A percentile compares a stretch with the other conserved stretches of the same genome.
phyloP scores from a whole-genome alignment of 2,113 vertebrate species.

The Mixornis gularis region DNA sequence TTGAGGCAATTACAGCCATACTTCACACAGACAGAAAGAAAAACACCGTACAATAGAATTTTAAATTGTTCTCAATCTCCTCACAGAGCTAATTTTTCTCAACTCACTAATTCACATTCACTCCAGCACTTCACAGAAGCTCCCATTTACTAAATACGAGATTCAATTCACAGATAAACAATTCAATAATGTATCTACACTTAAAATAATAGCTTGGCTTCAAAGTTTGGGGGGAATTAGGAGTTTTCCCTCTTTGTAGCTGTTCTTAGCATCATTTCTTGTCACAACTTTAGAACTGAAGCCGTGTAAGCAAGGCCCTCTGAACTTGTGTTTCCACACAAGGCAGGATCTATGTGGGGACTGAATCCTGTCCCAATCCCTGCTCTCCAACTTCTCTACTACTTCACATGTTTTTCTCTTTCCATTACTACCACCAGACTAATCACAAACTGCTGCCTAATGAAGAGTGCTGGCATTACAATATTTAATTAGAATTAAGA shows the following conservation, averaged over 20 bases:
- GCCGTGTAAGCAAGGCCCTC: not conserved
- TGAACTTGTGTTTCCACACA: not conserved
- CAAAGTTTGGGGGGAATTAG: not conserved
- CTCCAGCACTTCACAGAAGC: not conserved
- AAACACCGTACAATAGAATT: not conserved
- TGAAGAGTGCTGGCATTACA: constrained; percentile 16
- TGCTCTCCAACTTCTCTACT: not conserved
- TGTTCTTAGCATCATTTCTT: not conserved
- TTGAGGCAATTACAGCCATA: constrained; percentile 26
- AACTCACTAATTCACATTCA: constrained; percentile 19
- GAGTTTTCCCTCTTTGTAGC: not conserved
- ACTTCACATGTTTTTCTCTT: not conserved
- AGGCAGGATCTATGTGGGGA: not conserved
- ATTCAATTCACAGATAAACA: constrained; percentile 35
- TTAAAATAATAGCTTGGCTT: constrained; percentile 21
- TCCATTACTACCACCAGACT: not conserved
- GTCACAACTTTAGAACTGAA: not conserved
- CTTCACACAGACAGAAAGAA: constrained; percentile 12
- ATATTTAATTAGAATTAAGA: constrained; percentile 44
- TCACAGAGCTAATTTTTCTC: not conserved
- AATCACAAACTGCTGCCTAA: constrained; percentile 41
- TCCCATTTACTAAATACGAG: constrained; percentile 29
- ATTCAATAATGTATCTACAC: constrained; percentile 3
- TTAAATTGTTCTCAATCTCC: constrained; percentile 13
- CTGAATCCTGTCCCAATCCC: not conserved